phyloP scores from a whole-genome alignment of 2,113 vertebrate genomes.

The Saimiri boliviensis region DNA sequence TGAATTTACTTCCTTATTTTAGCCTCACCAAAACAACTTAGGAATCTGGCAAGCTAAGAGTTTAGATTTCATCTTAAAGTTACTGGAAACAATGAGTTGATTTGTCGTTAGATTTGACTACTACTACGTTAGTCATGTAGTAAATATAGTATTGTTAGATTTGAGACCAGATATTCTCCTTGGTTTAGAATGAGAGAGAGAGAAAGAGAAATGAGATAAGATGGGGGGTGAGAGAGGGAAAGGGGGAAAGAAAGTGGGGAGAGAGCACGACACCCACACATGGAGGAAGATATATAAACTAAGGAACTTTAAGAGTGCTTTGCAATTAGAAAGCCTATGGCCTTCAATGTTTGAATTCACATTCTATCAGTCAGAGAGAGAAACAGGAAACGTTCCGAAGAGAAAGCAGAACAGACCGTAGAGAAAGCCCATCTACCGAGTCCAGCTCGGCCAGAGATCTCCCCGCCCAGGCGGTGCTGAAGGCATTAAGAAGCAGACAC shows the following conservation, averaged over 20 bases:
- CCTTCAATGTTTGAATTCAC: background rate
- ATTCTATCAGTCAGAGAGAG: background rate
- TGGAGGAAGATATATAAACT: conserved; percentile 2
- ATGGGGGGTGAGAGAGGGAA: background rate
- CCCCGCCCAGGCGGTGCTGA: too few species aligned
- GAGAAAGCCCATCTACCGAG: background rate
- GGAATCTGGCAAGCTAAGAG: background rate
- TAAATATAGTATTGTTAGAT: background rate
- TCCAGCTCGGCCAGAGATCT: too few species aligned
- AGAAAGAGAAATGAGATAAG: too few species aligned
- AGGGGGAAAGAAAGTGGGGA: background rate
- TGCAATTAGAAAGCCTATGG: conserved; percentile 17
- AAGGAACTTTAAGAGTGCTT: background rate
- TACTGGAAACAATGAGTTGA: background rate
- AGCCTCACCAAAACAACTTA: background rate
- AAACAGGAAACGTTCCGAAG: background rate
- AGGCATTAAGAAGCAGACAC: too few species aligned
- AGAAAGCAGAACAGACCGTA: background rate
- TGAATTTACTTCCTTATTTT: background rate
- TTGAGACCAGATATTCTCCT: background rate
- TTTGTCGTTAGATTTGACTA: too few species aligned
- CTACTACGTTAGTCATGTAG: too few species aligned
- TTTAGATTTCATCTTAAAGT: background rate
- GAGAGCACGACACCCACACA: background rate
- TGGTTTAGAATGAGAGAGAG: too few species aligned